Evolutionary conservation across 1,140 invertebrate genomes (phyloP).

Genomic region (Drosophila parabipectinata): DNA sequence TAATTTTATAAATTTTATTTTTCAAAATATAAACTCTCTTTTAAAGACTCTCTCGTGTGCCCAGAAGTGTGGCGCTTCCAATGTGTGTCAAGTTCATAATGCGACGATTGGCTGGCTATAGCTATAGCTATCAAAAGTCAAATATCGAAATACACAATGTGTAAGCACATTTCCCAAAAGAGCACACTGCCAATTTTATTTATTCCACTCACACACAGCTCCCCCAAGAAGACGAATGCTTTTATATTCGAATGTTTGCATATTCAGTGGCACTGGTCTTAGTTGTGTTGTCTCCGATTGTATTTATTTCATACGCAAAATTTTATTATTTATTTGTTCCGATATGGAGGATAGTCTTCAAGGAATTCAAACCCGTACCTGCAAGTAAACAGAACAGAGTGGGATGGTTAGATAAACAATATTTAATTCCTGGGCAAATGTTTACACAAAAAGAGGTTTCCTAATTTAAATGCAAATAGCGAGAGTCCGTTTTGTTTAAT

Average conservation of each 20-base stretch:
- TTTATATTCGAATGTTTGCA: slow-evolving; percentile 33
- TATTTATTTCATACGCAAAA: slow-evolving; percentile 42
- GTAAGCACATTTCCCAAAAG: slow-evolving; percentile 22
- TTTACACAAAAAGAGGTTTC: slow-evolving; percentile 36
- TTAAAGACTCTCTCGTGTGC: background rate
- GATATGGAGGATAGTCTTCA: background rate
- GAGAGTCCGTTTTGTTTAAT: slow-evolving; percentile 18
- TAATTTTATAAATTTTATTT: background rate
- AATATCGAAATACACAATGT: slow-evolving; percentile 33
- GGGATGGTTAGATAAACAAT: slow-evolving; percentile 53
- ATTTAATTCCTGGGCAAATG: slow-evolving; percentile 67
- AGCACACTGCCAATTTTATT: slow-evolving; percentile 34
- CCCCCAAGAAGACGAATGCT: slow-evolving; percentile 8
- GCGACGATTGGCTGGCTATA: slow-evolving; percentile 31
- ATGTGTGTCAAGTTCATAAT: slow-evolving; percentile 73
- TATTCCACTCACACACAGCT: slow-evolving; percentile 34
- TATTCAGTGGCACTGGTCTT: slow-evolving; percentile 14
- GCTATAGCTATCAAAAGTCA: slow-evolving; percentile 44
- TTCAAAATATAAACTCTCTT: background rate
- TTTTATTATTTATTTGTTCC: slow-evolving; percentile 49
- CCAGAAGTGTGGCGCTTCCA: slow-evolving; percentile 21
- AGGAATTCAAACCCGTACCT: slow-evolving; percentile 50
- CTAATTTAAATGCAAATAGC: slow-evolving; percentile 37
- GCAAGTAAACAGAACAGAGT: slow-evolving; percentile 49
- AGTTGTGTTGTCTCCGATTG: slow-evolving; percentile 20